phyloP scores from a whole-genome alignment of 2,797 vertebrate species.

The Centroberyx gerrardi region DNA sequence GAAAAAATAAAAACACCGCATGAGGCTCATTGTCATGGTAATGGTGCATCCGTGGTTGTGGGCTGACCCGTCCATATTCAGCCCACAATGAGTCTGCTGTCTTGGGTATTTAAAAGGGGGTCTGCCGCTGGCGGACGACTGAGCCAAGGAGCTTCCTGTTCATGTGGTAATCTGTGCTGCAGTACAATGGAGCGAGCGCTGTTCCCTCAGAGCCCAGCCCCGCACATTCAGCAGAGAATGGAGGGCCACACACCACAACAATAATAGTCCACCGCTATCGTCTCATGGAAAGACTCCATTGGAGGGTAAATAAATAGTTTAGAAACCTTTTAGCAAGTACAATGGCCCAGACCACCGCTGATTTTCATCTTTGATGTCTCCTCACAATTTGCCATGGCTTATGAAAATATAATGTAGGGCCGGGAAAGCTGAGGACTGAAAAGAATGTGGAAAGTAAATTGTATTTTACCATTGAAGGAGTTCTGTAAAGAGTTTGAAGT shows the following conservation, averaged over 20 bases:
- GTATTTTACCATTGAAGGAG: constrained; percentile 47
- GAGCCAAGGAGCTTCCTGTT: constrained; percentile 78
- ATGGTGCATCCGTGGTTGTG: constrained; percentile 55
- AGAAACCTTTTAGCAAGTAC: constrained; percentile 70
- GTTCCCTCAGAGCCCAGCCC: constrained; percentile 62
- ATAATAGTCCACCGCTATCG: constrained; percentile 70
- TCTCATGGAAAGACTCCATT: constrained; percentile 71
- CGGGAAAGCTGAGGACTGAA: constrained; percentile 32
- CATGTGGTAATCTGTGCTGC: constrained; percentile 79
- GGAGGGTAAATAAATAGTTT: constrained; percentile 80
- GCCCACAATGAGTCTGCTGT: constrained; percentile 72
- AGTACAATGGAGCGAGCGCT: constrained; percentile 63
- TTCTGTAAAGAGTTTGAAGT: constrained; percentile 19
- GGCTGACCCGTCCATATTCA: constrained; percentile 67
- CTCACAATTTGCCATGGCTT: constrained; percentile 49
- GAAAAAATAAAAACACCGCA: constrained; percentile 42
- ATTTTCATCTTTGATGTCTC: constrained; percentile 73
- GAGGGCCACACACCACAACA: constrained; percentile 72
- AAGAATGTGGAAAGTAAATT: constrained; percentile 41
- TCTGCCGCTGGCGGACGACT: constrained; percentile 60
- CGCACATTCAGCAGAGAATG: constrained; percentile 71
- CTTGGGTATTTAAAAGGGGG: constrained; percentile 69
- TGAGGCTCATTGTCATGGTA: constrained; percentile 78
- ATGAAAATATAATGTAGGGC: constrained; percentile 52
- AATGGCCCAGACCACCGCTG: constrained; percentile 64